Base-by-base conservation (phyloP, 2,888 invertebrate species). In the Eretmocerus hayati region DNA sequence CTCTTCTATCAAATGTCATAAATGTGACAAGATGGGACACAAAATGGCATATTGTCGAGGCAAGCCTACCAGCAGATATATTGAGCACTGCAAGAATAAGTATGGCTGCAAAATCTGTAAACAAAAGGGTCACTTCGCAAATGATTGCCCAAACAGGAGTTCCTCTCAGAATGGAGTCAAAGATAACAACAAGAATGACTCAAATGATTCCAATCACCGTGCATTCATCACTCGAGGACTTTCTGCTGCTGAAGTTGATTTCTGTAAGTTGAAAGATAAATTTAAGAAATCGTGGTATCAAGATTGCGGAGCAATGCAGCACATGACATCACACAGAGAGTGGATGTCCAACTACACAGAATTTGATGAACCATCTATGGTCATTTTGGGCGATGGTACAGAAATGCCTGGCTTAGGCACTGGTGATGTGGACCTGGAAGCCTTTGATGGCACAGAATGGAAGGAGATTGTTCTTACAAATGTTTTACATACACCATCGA, bases 221-320 rank as follows among this genome's bases (percentile, higher is more conserved):
- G n/a, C n/a, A n/a, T n/a, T n/a, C n/a, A n/a, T n/a, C n/a, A n/a
- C 35, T 31, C 53, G 57, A 42, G 39, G 52, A 23, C 47, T 46
- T n/a, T n/a, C n/a, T n/a, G n/a, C n/a, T n/a, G n/a, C n/a, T n/a
- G n/a, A 53, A 54, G 30, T 19, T 50, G 15, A 47, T 47, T 13
- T 13, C 52, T 32, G 13, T 31, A 3, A 4, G 31, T 50, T 41
- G 23, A 50, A 48, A 15, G 19, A 40, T n/a, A 42, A 56, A 16
- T 48, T 45, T 26, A 38, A 35, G 13, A 42, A 46, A n/a, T 43
- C 41, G 2, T 55, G 59, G 60, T 59, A 56, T 50, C 58, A 62
- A 52, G 58, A 62, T 47, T 57, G 61, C 50, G 58, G 56, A 42
- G 61, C 60, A 18, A 60, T 58, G 35, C 62, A 61, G 39, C 59